Evolutionary conservation across 2,113 vertebrate species (phyloP).

Genomic region (Pleuronectes platessa): DNA sequence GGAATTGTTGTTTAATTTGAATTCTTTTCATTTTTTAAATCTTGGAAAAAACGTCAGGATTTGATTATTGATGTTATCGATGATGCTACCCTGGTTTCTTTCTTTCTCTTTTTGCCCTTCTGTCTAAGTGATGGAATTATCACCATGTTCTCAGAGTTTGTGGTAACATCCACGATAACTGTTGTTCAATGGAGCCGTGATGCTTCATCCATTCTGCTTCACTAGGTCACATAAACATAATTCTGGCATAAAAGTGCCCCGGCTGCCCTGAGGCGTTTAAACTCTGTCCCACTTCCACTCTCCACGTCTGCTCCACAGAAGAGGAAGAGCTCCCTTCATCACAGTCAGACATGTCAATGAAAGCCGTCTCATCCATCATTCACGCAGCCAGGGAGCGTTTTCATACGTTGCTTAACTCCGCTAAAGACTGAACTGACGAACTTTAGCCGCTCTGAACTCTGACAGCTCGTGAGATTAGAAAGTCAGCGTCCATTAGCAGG

Average conservation of each 20-base stretch:
- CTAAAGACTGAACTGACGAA: neutral
- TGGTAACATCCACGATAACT: neutral
- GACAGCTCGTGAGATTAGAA: neutral
- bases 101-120: neutral
- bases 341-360: neutral
- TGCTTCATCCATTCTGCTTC: slow-evolving; percentile 17
- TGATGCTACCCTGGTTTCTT: too few relatives aligned
- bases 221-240: slow-evolving; percentile 15
- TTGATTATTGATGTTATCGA: too few relatives aligned
- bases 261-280: slow-evolving; percentile 1
- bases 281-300: slow-evolving; percentile 3
- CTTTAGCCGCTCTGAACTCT: slow-evolving; percentile 11
- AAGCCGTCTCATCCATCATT: slow-evolving; percentile 19
- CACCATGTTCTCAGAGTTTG: too few relatives aligned
- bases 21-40: too few relatives aligned
- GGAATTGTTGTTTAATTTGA: too few relatives aligned
- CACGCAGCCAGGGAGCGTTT: neutral
- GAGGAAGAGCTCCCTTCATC: neutral
- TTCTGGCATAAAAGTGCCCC: neutral
- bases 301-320: neutral
- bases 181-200: neutral
- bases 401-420: neutral
- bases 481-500: neutral
- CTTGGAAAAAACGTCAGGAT: too few relatives aligned
- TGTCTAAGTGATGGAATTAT: too few relatives aligned